phyloP scores from a whole-genome alignment of 2,888 invertebrate species.

The Chymomyza caudatula region DNA sequence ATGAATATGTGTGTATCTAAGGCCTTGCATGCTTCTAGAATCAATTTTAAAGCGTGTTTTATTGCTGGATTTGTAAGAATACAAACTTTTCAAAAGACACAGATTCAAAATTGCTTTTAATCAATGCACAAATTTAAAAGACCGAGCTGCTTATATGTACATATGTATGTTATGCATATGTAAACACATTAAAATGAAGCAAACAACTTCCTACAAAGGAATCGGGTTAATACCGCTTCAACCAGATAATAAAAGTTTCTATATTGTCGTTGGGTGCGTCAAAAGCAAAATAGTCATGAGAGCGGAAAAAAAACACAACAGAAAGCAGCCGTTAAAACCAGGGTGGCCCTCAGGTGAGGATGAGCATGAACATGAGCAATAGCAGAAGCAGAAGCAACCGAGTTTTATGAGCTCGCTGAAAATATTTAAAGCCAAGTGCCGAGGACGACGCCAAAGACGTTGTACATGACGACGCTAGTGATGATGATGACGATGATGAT shows the following conservation, averaged over 20 bases:
- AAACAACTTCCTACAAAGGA: slow-evolving; percentile 26
- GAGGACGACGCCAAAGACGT: neutral
- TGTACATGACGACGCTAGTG: neutral
- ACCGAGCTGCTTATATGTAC: neutral
- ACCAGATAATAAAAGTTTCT: neutral
- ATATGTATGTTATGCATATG: neutral
- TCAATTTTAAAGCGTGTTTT: too few relatives aligned
- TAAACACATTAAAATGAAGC: neutral
- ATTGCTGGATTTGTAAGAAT: too few relatives aligned
- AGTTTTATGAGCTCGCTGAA: slow-evolving; percentile 53
- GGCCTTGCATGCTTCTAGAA: too few relatives aligned
- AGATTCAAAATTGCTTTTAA: neutral
- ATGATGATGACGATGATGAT: neutral
- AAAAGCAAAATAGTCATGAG: slow-evolving; percentile 13
- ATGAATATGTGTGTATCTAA: too few relatives aligned
- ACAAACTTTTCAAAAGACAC: neutral
- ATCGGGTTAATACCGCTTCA: slow-evolving; percentile 6
- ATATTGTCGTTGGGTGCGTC: neutral
- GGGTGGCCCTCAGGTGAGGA: neutral
- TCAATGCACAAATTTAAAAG: neutral
- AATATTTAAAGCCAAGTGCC: slow-evolving; percentile 32
- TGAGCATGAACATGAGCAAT: neutral
- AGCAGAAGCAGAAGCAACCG: slow-evolving; percentile 37
- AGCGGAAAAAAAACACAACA: slow-evolving; percentile 7
- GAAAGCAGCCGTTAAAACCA: slow-evolving; percentile 18